phyloP scores from a whole-genome alignment of 2,113 vertebrate genomes.

The Mobula birostris region DNA sequence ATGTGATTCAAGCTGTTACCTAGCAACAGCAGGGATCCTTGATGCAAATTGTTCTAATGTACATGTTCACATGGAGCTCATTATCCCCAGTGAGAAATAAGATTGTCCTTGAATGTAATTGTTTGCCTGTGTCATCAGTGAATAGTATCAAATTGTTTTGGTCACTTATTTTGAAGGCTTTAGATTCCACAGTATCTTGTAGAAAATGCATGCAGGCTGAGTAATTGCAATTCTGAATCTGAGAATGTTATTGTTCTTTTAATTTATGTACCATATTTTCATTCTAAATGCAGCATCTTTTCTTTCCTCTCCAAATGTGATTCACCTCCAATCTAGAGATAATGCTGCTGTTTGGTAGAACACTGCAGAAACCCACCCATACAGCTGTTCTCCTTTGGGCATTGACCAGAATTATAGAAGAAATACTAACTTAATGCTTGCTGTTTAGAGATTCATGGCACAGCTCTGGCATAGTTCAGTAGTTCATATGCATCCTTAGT shows the following conservation, averaged over 20 bases:
- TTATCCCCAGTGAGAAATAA: neutral
- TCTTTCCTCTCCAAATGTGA: neutral
- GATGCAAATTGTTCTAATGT: neutral
- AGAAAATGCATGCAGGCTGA: neutral
- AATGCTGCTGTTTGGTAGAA: neutral
- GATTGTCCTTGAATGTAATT: constrained; percentile 25
- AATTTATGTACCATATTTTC: neutral
- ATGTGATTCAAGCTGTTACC: constrained; percentile 19
- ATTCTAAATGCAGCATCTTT: neutral
- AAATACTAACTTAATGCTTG: neutral
- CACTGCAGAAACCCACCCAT: neutral
- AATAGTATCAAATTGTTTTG: constrained; percentile 13
- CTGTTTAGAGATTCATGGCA: neutral
- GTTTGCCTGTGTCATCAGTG: neutral
- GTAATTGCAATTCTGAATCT: neutral
- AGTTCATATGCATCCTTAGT: neutral
- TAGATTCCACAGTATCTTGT: neutral
- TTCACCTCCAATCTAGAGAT: neutral
- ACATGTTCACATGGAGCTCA: constrained; percentile 16
- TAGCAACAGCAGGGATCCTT: constrained; percentile 19
- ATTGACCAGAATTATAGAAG: neutral
- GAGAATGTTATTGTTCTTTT: neutral
- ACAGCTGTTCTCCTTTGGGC: neutral
- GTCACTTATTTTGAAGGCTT: neutral
- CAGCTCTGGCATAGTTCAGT: neutral